Evolutionary conservation across 2,113 vertebrate species (phyloP), one percentile per base, ranked within the genome.

Genomic region (Alosa alosa): DNA sequence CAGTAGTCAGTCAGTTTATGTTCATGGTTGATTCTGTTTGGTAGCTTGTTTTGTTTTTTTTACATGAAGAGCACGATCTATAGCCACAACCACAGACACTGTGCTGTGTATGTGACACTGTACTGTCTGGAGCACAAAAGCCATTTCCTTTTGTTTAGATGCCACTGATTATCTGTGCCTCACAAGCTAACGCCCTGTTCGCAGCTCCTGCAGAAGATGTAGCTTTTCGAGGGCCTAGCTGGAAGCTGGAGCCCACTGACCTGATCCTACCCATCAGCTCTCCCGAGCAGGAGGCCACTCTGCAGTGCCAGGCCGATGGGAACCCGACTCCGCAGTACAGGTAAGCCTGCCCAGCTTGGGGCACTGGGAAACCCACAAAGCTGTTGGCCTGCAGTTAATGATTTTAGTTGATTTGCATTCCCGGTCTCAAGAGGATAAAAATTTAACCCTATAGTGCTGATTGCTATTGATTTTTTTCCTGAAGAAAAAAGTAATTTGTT

Each of bases 181-280:
- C 72, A 78, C 31, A 39, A 39, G 13, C 31, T 15, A 41, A 15
- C 36, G 4, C 83, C 85, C 85, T 93, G 25, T 84, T 64, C 86
- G 68, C 86, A 95, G 93, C 90, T 88, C 91, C 83, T 90, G 88
- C 93, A 93, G 93, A 95, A 68, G 93, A 95, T 90, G 90, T 91
- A 92, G 91, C 92, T 88, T 96, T 95, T 89, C 92, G 94, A 89
- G 95, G 95, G 85, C 95, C 95, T 82, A 94, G 91, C 90, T 95
- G 94, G 94, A 94, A 84, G 91, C 93, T 84, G 0, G 93, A 95
- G 89, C 95, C 95, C 55, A 90, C 89, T 86, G 94, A 95, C 93
- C 93, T 95, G 87, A 92, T 94, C 93, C 94, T 95, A 81, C 94
- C 95, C 22, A 92, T 94, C 90, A 92, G 90, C 90, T 92, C 94